Percentiles rank a stretch among this genome's conserved stretches.
Conservation (phyloP, 2,888 invertebrate species). For the Acanthococcus lagerstroemiae region DNA sequence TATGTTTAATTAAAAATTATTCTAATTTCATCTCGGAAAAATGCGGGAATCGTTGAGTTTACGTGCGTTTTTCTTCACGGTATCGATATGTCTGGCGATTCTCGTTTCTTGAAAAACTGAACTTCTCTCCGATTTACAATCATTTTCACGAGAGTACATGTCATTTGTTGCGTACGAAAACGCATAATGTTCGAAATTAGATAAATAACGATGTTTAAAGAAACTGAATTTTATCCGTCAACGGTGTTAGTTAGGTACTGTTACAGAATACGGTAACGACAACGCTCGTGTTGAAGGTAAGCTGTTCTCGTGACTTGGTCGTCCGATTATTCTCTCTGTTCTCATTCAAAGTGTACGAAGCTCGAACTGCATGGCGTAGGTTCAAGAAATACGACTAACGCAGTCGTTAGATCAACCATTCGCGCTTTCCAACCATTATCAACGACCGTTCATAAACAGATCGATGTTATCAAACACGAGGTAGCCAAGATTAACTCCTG, state of each 20-base stretch:
- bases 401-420: too few species aligned
- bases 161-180: neutral
- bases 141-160: neutral
- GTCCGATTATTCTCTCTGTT: too few species aligned
- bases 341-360: too few species aligned
- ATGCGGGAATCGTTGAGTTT: constrained; percentile 6
- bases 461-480: too few species aligned
- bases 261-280: neutral
- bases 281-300: neutral
- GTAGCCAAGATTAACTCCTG: too few species aligned
- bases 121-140: neutral
- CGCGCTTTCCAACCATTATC: too few species aligned
- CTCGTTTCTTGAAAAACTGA: neutral
- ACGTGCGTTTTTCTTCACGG: neutral
- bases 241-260: neutral
- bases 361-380: too few species aligned
- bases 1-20: constrained; percentile 1
- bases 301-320: too few species aligned
- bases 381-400: too few species aligned
- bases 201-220: too few species aligned
- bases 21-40: neutral
- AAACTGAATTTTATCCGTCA: too few species aligned
- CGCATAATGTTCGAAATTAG: neutral
- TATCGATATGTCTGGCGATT: neutral
- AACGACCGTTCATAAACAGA: too few species aligned